A percentile compares a stretch with the other conserved stretches of the same genome.
Evolutionary conservation across 2,797 vertebrate genomes (phyloP).

Genomic region (Aselliscus stoliczkanus): DNA sequence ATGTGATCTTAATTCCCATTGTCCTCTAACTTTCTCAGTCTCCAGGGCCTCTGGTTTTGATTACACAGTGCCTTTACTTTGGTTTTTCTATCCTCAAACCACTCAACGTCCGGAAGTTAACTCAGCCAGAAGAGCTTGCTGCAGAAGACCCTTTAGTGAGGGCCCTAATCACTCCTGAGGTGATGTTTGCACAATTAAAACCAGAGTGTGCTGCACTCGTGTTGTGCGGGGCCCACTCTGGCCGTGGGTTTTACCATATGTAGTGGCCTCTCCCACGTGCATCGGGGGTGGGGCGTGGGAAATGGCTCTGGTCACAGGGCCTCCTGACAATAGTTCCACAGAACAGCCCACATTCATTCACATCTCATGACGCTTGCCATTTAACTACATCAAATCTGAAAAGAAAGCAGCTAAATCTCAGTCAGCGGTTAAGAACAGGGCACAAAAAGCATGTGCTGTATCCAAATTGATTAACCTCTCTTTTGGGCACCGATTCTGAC

Average conservation of each 20-base stretch:
- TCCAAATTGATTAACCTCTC: not conserved
- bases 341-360: not conserved
- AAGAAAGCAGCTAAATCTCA: not conserved
- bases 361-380: not conserved
- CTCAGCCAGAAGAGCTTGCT: not conserved
- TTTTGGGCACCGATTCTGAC: not conserved
- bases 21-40: not conserved
- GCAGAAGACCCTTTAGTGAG: not conserved
- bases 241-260: accelerated
- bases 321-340: not conserved
- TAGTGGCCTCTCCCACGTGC: not conserved
- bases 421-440: not conserved
- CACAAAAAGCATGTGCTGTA: not conserved
- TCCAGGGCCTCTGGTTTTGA: not conserved
- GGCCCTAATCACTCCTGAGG: not conserved
- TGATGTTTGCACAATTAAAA: not conserved
- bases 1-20: not conserved
- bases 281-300: not conserved
- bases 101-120: not conserved
- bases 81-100: not conserved
- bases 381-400: not conserved
- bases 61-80: not conserved
- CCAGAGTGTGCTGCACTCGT: accelerated
- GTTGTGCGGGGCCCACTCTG: not conserved
- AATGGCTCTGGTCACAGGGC: not conserved